These are phyloP conservation scores for Zaprionus bogoriensis DNA, from an alignment of 2,888 invertebrate species.

Conservation along the genomic window DNA sequence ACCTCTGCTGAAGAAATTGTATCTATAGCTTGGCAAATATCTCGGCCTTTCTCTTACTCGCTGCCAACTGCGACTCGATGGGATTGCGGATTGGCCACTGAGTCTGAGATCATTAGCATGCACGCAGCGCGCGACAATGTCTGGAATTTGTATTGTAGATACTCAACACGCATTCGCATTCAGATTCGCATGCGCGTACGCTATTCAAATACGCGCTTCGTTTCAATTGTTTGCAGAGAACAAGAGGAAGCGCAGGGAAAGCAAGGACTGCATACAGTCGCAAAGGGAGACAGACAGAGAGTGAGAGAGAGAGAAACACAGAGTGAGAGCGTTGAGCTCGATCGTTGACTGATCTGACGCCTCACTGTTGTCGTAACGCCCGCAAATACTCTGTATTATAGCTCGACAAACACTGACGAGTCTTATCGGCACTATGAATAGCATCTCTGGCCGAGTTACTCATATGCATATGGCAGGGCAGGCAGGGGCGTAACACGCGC, in stretches of 20 bases:
- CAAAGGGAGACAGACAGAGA: too few species aligned
- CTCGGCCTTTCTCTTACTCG: neutral
- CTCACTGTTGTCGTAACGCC: too few species aligned
- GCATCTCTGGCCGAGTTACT: neutral
- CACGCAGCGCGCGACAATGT: conserved; percentile 42
- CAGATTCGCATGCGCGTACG: neutral
- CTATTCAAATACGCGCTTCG: neutral
- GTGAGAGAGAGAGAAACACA: neutral
- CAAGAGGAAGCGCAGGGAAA: too few species aligned
- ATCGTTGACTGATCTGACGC: too few species aligned
- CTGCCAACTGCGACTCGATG: neutral
- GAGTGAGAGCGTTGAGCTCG: too few species aligned
- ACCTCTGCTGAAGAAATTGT: too few species aligned
- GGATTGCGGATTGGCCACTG: neutral
- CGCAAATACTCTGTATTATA: too few species aligned
- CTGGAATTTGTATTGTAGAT: conserved; percentile 46
- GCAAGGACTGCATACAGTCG: too few species aligned
- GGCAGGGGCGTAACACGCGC: too few species aligned
- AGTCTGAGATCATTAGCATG: conserved; percentile 42
- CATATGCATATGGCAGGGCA: too few species aligned
- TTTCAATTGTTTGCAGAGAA: neutral
- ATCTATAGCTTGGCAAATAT: neutral
- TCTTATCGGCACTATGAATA: too few species aligned
- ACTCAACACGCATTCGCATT: neutral
- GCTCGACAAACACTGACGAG: too few species aligned